Evolutionary conservation across 2,888 invertebrate genomes (phyloP), one percentile per base, ranked within the genome.

Genomic region (Chloromyia formosa): DNA sequence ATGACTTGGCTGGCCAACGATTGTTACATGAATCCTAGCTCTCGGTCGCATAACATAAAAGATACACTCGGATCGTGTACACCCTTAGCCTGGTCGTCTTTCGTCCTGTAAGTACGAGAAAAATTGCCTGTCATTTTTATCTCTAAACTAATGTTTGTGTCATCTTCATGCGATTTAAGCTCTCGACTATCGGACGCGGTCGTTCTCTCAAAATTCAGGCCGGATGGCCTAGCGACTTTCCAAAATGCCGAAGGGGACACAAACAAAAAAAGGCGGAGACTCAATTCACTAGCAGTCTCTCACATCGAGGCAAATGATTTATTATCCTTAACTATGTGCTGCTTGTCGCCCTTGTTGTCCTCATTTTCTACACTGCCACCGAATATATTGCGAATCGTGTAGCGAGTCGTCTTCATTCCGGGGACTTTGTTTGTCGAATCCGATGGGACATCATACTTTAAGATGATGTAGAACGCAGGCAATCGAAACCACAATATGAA

Each of bases 51-150:
- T 45, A 9, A 45, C 22, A 66, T 22, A 45, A 45, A 49, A 49
- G 49, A 22, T 18, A 23, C 12, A n/a, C n/a, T n/a, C n/a, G n/a
- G n/a, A n/a, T n/a, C n/a, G n/a, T n/a, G n/a, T n/a, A n/a, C n/a
- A n/a, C n/a, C n/a, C n/a, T n/a, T n/a, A n/a, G n/a, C n/a, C n/a
- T n/a, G n/a, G n/a, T n/a, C 66, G 45, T 66, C 35, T 45, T 4
- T 40, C 56, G 22, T 18, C 20, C 56, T 18, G 40, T 40, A 56
- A 58, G 42, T 56, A 53, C 22, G 40, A 71, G 75, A 77, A 77
- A 77, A 77, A 77, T 75, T 77, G 74, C 77, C 73, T 77, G 77
- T 77, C 77, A 77, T 77, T 77, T 77, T 77, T 77, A 77, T 77
- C 77, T 75, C 49, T 75, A 56, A 77, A 77, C 77, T 77, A 77